Conservation (phyloP, 37 sponge, comb jelly and placozoan species). For the Aplysina aerophoba region DNA sequence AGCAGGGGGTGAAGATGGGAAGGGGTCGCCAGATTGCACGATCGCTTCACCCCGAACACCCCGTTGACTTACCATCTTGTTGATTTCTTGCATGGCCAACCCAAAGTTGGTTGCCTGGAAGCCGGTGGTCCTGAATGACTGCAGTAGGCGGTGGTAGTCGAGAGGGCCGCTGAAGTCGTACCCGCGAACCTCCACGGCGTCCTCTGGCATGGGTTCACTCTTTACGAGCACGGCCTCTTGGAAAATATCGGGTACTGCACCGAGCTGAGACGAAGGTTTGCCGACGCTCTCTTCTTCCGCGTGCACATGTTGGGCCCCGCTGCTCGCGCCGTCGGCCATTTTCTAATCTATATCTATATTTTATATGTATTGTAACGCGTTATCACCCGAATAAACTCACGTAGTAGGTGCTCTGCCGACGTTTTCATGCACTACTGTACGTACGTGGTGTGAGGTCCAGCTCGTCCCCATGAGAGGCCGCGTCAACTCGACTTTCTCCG, state of each 20-base stretch:
- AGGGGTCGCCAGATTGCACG: not conserved
- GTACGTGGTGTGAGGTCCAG: no score
- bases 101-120: conserved; percentile 99
- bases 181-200: conserved; percentile 66
- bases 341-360: no score
- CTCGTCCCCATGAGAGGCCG: no score
- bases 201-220: conserved; percentile 74
- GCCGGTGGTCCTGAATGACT: conserved; percentile 83
- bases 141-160: conserved; percentile 83
- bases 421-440: no score
- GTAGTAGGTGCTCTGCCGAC: no score
- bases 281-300: no score
- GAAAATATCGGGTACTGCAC: not conserved
- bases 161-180: conserved; percentile 75
- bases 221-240: conserved; percentile 60
- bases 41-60: not conserved
- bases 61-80: conserved; percentile 67
- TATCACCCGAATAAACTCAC: no score
- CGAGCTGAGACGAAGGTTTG: no score
- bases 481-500: no score
- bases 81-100: conserved; percentile 83
- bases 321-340: no score
- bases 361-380: no score
- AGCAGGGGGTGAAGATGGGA: not conserved
- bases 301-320: no score